Evolutionary conservation across 2,113 vertebrate genomes (phyloP), one percentile per base, ranked within the genome.

Genomic region (Sturnus vulgaris): DNA sequence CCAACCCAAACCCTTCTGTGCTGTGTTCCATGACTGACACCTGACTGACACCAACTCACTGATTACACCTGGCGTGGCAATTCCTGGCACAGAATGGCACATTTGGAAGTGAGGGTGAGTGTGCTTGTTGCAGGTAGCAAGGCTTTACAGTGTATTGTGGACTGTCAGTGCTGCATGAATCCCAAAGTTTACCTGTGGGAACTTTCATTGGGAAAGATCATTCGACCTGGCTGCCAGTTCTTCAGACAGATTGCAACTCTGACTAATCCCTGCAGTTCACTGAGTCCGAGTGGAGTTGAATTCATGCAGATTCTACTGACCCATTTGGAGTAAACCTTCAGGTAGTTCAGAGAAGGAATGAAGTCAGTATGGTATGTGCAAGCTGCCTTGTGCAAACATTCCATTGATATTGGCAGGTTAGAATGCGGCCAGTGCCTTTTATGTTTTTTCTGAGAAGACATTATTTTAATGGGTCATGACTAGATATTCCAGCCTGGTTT

Each of bases 11-110:
- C 15, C 20, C 30, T 88, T 52, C 19, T 20, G 16, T 0, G 0
- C 9, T 47, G 11, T 12, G 9, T 59, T 55, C 33, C 0, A 0
- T 28, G 37, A 64, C n/a, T n/a, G n/a, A 5, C 23, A 15, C n/a
- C 28, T 47, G 11, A 23, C 23, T 33, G 50, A 15, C 40, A n/a
- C 23, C 52, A 52, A 6, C 20, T 82, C 61, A 20, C 25, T 3
- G 8, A 8, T 78, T 59, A 79, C 52, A 44, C 6, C 21, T 46
- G 59, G 40, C 12, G 12, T 1, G 40, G 55, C n/a, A 75, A 49
- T 46, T 69, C 17, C 40, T 69, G 49, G 37, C 52, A 63, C 21
- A 40, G 47, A 42, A 37, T 14, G 7, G 12, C 12, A 4, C 31
- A 18, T 44, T 63, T 39, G 30, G 52, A 73, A 63, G 27, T 44